A percentile compares a stretch with the other conserved stretches of the same genome.
Evolutionary conservation across 2,888 invertebrate genomes (phyloP).

Genomic region (Hylaea fasciaria): DNA sequence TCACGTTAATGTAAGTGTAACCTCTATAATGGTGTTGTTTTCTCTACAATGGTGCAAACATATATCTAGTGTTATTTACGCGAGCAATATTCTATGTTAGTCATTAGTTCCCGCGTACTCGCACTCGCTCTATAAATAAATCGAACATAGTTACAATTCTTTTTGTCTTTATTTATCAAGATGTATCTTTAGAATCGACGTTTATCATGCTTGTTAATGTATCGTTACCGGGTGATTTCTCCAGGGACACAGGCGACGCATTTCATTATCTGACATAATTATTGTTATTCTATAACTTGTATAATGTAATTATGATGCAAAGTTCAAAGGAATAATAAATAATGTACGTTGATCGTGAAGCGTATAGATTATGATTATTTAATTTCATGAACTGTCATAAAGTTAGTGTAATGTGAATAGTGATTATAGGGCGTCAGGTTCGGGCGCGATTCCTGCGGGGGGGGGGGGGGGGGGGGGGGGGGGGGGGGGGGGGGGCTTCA

Average conservation of each 20-base stretch:
- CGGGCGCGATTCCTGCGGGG: no score
- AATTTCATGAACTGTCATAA: slow-evolving; percentile 10
- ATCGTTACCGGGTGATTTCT: neutral
- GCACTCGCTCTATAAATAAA: neutral
- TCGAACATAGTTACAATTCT: neutral
- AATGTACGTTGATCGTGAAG: neutral
- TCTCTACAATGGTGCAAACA: slow-evolving; percentile 67
- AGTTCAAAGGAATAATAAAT: slow-evolving; percentile 18
- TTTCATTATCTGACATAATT: slow-evolving; percentile 7
- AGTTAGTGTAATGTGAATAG: slow-evolving; percentile 13
- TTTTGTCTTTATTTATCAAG: no score
- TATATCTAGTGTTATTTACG: slow-evolving; percentile 55
- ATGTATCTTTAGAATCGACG: neutral
- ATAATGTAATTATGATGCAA: slow-evolving; percentile 6
- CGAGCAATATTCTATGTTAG: slow-evolving; percentile 21
- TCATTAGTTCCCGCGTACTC: slow-evolving; percentile 3
- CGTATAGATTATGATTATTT: neutral
- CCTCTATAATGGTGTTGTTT: slow-evolving; percentile 49
- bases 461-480: no score
- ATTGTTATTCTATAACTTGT: neutral
- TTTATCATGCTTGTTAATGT: neutral
- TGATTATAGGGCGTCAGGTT: neutral
- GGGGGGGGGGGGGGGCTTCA: no score
- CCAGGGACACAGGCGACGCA: slow-evolving; percentile 4
- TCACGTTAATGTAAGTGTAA: slow-evolving; percentile 21